Evolutionary conservation across 2,888 invertebrate species (phyloP), one percentile per base, ranked within the genome.

Genomic region (Melipona beecheii): DNA sequence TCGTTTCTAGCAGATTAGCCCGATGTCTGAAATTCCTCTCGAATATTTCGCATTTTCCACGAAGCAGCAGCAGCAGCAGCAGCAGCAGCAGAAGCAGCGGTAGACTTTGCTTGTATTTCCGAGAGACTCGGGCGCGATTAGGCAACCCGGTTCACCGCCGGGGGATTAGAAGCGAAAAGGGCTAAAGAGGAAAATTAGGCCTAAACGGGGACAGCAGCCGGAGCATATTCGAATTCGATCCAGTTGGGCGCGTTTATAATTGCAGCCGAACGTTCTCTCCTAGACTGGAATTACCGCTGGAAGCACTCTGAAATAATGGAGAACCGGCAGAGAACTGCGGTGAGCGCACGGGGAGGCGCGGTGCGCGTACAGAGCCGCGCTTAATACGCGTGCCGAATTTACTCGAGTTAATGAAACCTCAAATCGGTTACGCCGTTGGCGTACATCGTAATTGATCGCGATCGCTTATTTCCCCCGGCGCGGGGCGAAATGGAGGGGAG

Each of bases 331-430:
- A 77, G 43, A 81, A 70, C 82, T 77, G 75, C 80, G 76, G 81
- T 58, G 68, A 75, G 71, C 81, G 72, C 82, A 69, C 75, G 76
- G 60, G 31, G 21, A 31, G 58, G 76, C 62, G 60, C 19, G 54
- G 74, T 54, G 66, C 58, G 76, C 71, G 62, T 75, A 76, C 72
- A 75, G 9, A 43, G 87, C 82, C 82, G 68, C 86, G 82, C 85
- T 85, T 86, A 89, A 89, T 87, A 87, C 83, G 74, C 75, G 71
- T 81, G 77, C 87, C 83, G 87, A 89, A 89, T 89, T 87, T 89
- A 81, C 89, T 87, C 82, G 83, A 84, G 86, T 86, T 89, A 89
- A 89, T 89, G 89, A 89, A 89, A 89, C 89, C 86, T 89, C 87
- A 87, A 87, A 89, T 89, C 87, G 85, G 85, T 86, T 89, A 76